These are phyloP conservation scores for Aeoliscus strigatus DNA, from an alignment of 2,797 vertebrate genomes.

Conservation along the genomic window DNA sequence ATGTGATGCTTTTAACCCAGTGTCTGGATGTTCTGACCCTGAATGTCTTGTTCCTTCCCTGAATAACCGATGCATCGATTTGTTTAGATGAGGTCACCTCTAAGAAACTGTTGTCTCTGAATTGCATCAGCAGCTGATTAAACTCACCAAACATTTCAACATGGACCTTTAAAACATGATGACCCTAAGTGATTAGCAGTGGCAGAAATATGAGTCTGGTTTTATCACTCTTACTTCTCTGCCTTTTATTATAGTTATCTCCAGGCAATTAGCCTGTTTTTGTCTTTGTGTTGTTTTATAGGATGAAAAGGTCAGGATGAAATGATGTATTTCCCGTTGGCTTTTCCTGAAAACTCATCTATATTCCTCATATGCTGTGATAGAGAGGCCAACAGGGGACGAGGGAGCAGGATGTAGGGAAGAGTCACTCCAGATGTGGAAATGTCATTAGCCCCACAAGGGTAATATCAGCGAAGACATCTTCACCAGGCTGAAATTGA, in stretches of 20 bases:
- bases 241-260: conserved; percentile 23
- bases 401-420: conserved; percentile 24
- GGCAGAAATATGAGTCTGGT: neutral
- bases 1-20: conserved; percentile 12
- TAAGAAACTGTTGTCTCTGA: conserved; percentile 52
- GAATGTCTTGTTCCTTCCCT: conserved; percentile 29
- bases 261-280: neutral
- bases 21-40: conserved; percentile 40
- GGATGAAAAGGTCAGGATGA: conserved; percentile 38
- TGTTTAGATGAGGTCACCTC: conserved; percentile 48
- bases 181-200: conserved; percentile 14
- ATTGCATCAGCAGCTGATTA: conserved; percentile 52
- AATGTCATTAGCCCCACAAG: conserved; percentile 58
- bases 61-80: conserved; percentile 53
- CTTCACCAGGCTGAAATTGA: conserved; percentile 37
- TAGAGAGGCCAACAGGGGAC: conserved; percentile 35
- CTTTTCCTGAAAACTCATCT: conserved; percentile 41
- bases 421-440: conserved; percentile 43
- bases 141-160: conserved; percentile 39
- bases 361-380: conserved; percentile 38
- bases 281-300: neutral
- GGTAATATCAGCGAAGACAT: conserved; percentile 47
- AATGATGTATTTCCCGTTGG: conserved; percentile 25
- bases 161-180: conserved; percentile 20
- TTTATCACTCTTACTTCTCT: neutral